Evolutionary conservation across 2,888 invertebrate genomes (phyloP), one percentile per base, ranked within the genome.

Genomic region (Gisinianus flammeolus): DNA sequence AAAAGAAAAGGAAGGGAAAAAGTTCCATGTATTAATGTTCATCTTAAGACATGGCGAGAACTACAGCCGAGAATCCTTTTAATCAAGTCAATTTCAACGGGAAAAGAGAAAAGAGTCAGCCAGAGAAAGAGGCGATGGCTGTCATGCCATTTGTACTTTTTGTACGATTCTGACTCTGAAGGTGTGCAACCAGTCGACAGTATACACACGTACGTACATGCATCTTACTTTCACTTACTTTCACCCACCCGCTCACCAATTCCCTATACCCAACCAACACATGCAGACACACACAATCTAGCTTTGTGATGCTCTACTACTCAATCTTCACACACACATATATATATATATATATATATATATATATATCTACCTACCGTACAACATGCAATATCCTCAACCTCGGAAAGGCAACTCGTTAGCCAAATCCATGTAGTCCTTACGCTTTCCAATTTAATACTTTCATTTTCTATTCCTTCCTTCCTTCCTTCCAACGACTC

Each of bases 61-160:
- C 52, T 54, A 52, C 26, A 52, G 71, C 26, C 54, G 35, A 68
- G 31, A 71, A 71, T 71, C 71, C 71, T 71, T 71, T 71, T 71
- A 71, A 71, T 71, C 71, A 71, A 71, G 71, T 56, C 71, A 72
- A 72, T 72, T 72, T 72, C 62, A 33, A 0, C 10, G 72, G 24
- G 62, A 62, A 28, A 12, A 52, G 52, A 16, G 22, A 33, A 66
- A 24, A 5, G 66, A 28, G 66, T 26, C 6, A 66, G 30, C n/a
- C 12, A n/a, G n/a, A 33, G 44, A 19, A 24, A 66, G 22, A 31
- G 66, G 44, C 44, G 44, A 6, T 24, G 22, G 26, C 58, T 58
- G 58, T 24, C 22, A 58, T 22, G 24, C 19, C 22, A 24, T 22
- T 24, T 58, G 58, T 58, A 58, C 22, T 22, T 44, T 44, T 44